These are phyloP conservation scores for Pycnonotus jocosus DNA, from an alignment of 2,113 vertebrate genomes.

Conservation along the genomic window DNA sequence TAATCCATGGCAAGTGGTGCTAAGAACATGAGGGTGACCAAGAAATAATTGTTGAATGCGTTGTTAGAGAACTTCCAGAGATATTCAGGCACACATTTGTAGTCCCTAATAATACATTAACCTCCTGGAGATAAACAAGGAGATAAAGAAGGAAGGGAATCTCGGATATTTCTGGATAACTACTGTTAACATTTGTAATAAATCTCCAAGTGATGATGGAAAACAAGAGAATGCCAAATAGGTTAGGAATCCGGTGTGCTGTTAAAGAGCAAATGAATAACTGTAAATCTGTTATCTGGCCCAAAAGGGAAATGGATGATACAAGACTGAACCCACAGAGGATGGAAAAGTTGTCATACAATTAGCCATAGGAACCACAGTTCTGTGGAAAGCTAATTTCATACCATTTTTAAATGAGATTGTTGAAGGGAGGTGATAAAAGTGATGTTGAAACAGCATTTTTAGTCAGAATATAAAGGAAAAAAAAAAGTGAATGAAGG, in stretches of 20 bases:
- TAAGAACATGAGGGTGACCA: background rate
- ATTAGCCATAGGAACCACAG: background rate
- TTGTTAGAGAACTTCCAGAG: background rate
- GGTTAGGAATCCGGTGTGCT: background rate
- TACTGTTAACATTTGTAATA: slow-evolving; percentile 31
- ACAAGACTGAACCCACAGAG: background rate
- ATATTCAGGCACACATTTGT: background rate
- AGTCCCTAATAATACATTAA: background rate
- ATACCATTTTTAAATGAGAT: background rate
- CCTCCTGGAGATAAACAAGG: background rate
- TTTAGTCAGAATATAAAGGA: background rate
- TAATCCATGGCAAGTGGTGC: background rate
- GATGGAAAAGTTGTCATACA: background rate
- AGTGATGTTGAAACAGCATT: background rate
- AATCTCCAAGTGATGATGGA: slow-evolving; percentile 30
- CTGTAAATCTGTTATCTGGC: slow-evolving; percentile 46
- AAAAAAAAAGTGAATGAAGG: background rate
- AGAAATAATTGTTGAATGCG: background rate
- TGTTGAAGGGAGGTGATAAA: background rate
- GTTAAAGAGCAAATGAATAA: slow-evolving; percentile 15
- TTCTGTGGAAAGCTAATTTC: background rate
- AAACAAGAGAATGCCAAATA: slow-evolving; percentile 29
- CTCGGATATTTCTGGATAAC: background rate
- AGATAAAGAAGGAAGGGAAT: slow-evolving; percentile 38
- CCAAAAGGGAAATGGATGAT: background rate